These are phyloP conservation scores for Syngnathoides biaculeatus DNA, from an alignment of 2,113 vertebrate species.

Conservation along the genomic window DNA sequence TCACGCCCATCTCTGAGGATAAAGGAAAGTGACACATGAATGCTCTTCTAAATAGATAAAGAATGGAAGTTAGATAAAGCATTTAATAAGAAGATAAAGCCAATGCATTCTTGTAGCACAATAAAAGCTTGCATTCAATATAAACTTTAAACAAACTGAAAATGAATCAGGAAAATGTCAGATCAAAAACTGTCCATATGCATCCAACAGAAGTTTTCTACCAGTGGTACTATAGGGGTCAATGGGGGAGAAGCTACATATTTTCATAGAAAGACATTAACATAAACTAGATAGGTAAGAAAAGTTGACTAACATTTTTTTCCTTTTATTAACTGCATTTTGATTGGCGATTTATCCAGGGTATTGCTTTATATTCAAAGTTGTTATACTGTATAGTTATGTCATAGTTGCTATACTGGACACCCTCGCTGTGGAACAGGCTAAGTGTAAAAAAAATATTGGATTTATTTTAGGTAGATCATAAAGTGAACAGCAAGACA, in stretches of 20 bases:
- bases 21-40: conserved; percentile 67
- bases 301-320: too few species aligned
- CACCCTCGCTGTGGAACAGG: not conserved
- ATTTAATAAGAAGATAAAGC: conserved; percentile 58
- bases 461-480: not conserved
- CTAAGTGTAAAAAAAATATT: not conserved
- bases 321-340: too few species aligned
- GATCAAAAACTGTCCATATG: not conserved
- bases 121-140: conserved; percentile 42
- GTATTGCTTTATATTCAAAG: too few species aligned
- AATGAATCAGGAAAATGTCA: not conserved
- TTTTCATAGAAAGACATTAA: not conserved
- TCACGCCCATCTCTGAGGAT: conserved; percentile 61
- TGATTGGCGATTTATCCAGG: too few species aligned
- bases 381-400: too few species aligned
- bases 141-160: conserved; percentile 28
- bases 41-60: conserved; percentile 63
- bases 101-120: conserved; percentile 31
- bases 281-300: not conserved
- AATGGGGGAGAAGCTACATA: not conserved
- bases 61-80: conserved; percentile 61
- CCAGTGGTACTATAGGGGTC: not conserved
- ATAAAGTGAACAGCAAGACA: conserved; percentile 9
- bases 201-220: not conserved
- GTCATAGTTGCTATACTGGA: too few species aligned